These are phyloP conservation scores for Drosophila leontia DNA, from an alignment of 1,140 invertebrate species.

Conservation along the genomic window DNA sequence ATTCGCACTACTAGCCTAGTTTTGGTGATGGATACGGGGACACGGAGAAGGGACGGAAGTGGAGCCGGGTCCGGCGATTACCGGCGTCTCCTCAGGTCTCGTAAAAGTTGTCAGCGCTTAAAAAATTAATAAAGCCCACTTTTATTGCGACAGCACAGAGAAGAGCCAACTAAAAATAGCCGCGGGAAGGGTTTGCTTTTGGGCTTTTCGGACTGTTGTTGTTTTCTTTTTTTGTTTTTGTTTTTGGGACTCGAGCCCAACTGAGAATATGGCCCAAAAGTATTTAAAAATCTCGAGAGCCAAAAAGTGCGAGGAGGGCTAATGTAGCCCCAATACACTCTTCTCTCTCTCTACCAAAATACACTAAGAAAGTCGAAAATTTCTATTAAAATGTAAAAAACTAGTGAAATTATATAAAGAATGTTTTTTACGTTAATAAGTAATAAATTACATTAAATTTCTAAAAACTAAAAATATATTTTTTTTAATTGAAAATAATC, in stretches of 20 bases:
- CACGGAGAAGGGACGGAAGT: not conserved
- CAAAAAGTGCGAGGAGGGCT: conserved; percentile 62
- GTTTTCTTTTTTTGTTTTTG: conserved; percentile 14
- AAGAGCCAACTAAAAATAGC: conserved; percentile 67
- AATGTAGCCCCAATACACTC: conserved; percentile 64
- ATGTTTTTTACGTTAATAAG: no score
- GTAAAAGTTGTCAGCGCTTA: conserved; percentile 78
- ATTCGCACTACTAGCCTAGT: conserved; percentile 74
- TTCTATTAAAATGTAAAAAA: not conserved
- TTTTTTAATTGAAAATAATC: not conserved
- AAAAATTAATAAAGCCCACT: conserved; percentile 78
- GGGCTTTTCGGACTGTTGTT: conserved; percentile 9
- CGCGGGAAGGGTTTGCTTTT: conserved; percentile 46
- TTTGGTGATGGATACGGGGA: conserved; percentile 23
- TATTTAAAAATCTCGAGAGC: conserved; percentile 79
- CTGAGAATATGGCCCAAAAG: conserved; percentile 67
- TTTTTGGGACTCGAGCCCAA: conserved; percentile 28
- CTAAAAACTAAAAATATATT: not conserved
- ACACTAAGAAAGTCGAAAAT: not conserved
- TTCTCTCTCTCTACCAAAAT: not conserved
- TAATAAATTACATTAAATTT: no score
- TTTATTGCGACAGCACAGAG: conserved; percentile 52
- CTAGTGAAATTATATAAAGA: no score
- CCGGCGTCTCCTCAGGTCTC: conserved; percentile 59
- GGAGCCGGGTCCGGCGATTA: conserved; percentile 28